These are phyloP conservation scores for Ciconia stormi DNA, from an alignment of 2,113 vertebrate species.

Conservation along the genomic window DNA sequence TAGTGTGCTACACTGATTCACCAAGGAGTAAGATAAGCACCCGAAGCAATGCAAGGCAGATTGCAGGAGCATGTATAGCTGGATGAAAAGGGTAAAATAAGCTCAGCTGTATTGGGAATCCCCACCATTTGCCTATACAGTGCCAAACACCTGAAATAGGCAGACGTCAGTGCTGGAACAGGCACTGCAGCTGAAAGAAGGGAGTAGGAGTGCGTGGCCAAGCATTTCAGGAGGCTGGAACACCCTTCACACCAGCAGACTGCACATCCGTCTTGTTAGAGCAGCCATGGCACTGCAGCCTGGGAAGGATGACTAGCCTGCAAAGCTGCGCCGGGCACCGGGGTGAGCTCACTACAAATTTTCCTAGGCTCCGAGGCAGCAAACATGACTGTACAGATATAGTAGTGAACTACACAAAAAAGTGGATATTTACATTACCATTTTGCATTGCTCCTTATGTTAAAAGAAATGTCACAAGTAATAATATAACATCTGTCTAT, in stretches of 20 bases:
- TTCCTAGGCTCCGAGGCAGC: background rate
- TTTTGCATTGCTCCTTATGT: background rate
- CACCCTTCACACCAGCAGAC: background rate
- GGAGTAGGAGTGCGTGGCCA: background rate
- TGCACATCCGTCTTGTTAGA: no score
- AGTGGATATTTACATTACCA: background rate
- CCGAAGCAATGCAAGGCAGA: background rate
- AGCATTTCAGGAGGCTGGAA: background rate
- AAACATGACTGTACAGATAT: background rate
- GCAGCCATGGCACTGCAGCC: background rate
- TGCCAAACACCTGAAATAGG: background rate
- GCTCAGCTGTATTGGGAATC: background rate
- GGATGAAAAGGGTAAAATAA: background rate
- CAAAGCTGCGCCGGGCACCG: background rate
- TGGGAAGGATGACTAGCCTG: background rate
- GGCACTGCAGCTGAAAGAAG: background rate
- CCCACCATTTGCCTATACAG: fast-evolving
- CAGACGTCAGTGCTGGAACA: background rate
- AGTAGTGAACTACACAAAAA: background rate
- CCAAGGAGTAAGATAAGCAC: background rate
- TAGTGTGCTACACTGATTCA: background rate
- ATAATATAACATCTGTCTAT: background rate
- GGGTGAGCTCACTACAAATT: fast-evolving
- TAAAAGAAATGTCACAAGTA: background rate
- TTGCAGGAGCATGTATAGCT: background rate